Percentiles rank a stretch among this genome's conserved stretches.
phyloP scores from a whole-genome alignment of 2,113 vertebrate species.

The Uria aalge region DNA sequence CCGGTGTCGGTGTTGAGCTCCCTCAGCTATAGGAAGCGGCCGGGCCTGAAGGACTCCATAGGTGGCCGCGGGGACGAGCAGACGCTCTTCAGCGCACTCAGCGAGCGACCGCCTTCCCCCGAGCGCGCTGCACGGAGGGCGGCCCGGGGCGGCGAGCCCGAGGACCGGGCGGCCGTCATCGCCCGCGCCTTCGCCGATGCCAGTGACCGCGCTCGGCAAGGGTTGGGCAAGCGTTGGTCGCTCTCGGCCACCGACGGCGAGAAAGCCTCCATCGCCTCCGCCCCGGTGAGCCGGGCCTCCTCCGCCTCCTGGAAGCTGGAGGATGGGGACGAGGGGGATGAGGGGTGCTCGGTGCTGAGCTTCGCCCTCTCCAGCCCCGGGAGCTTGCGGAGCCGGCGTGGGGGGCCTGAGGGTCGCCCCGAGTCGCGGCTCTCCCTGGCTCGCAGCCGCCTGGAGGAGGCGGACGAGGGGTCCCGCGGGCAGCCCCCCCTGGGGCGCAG shows the following conservation, averaged over 20 bases:
- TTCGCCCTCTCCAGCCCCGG: slow-evolving; percentile 78
- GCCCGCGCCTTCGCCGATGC: slow-evolving; percentile 82
- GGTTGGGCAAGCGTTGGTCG: slow-evolving; percentile 84
- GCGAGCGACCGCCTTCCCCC: slow-evolving; percentile 78
- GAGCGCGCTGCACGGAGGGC: slow-evolving; percentile 76
- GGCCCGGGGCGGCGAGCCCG: slow-evolving; percentile 61
- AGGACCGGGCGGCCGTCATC: slow-evolving; percentile 74
- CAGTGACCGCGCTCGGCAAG: slow-evolving; percentile 74
- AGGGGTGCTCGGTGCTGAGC: slow-evolving; percentile 80
- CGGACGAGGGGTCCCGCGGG: slow-evolving; percentile 80
- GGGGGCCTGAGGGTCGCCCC: slow-evolving; percentile 68
- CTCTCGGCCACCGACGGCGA: slow-evolving; percentile 79
- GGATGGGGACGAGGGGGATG: slow-evolving; percentile 73
- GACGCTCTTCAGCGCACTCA: slow-evolving; percentile 83
- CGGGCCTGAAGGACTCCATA: slow-evolving; percentile 86
- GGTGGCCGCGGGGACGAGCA: slow-evolving; percentile 81
- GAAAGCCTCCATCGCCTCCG: slow-evolving; percentile 75
- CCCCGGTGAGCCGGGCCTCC: slow-evolving; percentile 72
- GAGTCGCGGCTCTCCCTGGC: slow-evolving; percentile 80
- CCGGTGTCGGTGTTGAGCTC: slow-evolving; percentile 86
- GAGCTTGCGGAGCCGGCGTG: slow-evolving; percentile 74
- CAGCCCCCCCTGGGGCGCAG: slow-evolving; percentile 85
- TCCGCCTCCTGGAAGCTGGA: slow-evolving; percentile 78
- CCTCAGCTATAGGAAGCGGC: slow-evolving; percentile 91
- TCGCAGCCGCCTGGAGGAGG: slow-evolving; percentile 82